These are phyloP conservation scores for Dipodomys merriami DNA, from an alignment of 2,113 vertebrate species.

Conservation along the genomic window DNA sequence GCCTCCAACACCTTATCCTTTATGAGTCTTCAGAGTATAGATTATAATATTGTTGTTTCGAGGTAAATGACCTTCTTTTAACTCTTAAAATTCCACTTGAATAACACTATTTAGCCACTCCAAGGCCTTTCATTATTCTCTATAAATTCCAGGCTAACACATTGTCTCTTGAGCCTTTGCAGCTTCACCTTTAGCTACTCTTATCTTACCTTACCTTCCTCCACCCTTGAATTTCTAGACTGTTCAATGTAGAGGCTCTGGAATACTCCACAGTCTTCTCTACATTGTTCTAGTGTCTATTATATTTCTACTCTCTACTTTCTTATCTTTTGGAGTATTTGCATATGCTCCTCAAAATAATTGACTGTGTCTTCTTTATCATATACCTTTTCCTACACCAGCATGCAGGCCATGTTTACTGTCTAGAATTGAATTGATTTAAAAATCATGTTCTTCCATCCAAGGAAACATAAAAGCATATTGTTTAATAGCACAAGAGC, in stretches of 20 bases:
- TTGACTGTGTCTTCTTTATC: neutral
- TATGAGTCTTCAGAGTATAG: neutral
- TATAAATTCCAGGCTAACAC: neutral
- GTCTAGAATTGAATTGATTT: constrained; percentile 13
- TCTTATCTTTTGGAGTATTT: neutral
- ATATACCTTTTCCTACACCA: neutral
- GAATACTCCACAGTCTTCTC: neutral
- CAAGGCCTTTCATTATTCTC: neutral
- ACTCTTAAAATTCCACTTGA: neutral
- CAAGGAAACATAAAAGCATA: neutral
- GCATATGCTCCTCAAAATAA: neutral
- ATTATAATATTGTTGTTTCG: neutral
- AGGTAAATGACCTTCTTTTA: neutral
- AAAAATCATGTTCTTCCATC: neutral
- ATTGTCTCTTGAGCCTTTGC: neutral
- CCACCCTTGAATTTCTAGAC: neutral
- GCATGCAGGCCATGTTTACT: neutral
- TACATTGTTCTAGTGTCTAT: neutral
- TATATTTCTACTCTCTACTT: neutral
- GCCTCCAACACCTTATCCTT: neutral
- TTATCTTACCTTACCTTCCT: neutral
- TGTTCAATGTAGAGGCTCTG: neutral
- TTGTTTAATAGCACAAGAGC: neutral
- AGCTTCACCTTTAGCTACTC: neutral
- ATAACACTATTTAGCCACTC: neutral